Evolutionary conservation across 2,113 vertebrate species (phyloP).

Genomic region (Eolophus roseicapilla): DNA sequence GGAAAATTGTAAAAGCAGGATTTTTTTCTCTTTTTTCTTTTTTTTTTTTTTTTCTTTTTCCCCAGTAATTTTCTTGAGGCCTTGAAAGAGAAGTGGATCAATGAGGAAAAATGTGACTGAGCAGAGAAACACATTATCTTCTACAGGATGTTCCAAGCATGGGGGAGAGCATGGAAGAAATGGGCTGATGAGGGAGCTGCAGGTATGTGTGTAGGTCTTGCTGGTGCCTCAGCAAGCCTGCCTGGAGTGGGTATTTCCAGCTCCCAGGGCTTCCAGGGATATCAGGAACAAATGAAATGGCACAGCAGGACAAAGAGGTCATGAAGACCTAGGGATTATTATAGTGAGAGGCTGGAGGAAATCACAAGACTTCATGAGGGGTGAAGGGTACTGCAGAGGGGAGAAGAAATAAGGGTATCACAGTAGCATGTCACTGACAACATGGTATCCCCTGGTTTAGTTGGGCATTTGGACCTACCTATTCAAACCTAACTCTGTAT

Average conservation of each 20-base stretch:
- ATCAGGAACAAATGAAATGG: neutral
- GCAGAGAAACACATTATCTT: neutral
- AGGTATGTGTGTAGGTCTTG: neutral
- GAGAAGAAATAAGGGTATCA: neutral
- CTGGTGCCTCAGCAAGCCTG: neutral
- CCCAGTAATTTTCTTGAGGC: neutral
- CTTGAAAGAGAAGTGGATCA: neutral
- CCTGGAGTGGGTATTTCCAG: neutral
- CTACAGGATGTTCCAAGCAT: neutral
- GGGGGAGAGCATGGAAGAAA: neutral
- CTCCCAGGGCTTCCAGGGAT: neutral
- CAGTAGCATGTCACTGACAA: neutral
- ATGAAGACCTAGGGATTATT: neutral
- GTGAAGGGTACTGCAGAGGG: neutral
- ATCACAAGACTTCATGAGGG: neutral
- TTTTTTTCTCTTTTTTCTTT: neutral
- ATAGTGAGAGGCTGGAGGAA: neutral
- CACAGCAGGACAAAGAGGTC: neutral
- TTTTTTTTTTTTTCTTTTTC: neutral
- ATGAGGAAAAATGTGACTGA: neutral
- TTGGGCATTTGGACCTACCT: neutral
- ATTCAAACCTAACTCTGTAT: neutral
- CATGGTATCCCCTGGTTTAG: rapidly evolving
- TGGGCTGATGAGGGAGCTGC: neutral
- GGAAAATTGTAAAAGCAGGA: neutral